phyloP scores from a whole-genome alignment of 2,888 invertebrate species.

The Oligia latruncula region DNA sequence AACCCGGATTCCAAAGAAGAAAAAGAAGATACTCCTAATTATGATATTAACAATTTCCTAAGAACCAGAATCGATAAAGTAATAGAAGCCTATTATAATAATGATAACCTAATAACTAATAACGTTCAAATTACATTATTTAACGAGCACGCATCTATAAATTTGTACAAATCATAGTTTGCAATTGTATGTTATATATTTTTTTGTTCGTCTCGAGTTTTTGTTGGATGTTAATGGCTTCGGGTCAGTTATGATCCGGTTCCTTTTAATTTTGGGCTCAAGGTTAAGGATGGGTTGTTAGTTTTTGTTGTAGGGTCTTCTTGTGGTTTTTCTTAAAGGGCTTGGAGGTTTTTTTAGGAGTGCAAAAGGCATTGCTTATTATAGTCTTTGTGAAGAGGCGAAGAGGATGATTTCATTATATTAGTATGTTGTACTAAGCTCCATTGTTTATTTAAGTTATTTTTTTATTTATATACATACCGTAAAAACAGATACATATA shows the following conservation, averaged over 20 bases:
- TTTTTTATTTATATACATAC: too few species aligned
- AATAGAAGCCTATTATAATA: constrained; percentile 52
- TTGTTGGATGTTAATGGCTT: constrained; percentile 54
- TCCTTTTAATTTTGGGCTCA: constrained; percentile 39
- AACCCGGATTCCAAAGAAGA: constrained; percentile 6
- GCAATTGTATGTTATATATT: constrained; percentile 39
- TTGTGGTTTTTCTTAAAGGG: neutral
- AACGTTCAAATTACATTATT: constrained; percentile 48
- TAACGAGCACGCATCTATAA: constrained; percentile 52
- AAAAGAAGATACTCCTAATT: neutral
- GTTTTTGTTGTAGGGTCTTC: constrained; percentile 24
- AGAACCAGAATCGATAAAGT: constrained; percentile 27
- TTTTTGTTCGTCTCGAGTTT: constrained; percentile 58
- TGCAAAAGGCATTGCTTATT: neutral
- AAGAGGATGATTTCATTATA: too few species aligned
- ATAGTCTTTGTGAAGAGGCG: neutral
- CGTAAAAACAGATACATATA: too few species aligned
- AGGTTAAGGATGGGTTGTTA: constrained; percentile 37
- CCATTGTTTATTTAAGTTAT: too few species aligned
- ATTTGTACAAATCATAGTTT: constrained; percentile 45
- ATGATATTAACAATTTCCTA: constrained; percentile 11
- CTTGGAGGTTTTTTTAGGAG: neutral
- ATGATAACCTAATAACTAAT: constrained; percentile 50
- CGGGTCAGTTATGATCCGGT: constrained; percentile 59
- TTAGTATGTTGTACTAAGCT: too few species aligned